Conservation (phyloP, 2,797 vertebrate species). For the Lithobates sylvaticus region DNA sequence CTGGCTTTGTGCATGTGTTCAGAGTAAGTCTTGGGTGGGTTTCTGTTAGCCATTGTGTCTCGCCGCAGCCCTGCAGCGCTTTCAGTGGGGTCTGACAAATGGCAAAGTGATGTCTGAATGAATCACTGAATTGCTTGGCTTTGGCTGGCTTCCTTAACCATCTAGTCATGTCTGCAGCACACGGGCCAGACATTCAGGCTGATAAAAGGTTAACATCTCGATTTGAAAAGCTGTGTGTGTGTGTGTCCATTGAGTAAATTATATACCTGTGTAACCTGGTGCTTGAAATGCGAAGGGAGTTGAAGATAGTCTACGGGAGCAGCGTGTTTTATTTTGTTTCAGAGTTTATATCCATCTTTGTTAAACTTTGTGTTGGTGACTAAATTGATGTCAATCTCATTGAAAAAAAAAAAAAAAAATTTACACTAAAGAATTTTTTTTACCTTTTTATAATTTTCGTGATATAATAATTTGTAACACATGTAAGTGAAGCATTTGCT, state of each 20-base stretch:
- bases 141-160: background rate
- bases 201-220: background rate
- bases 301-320: background rate
- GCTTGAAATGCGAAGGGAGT: background rate
- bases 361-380: background rate
- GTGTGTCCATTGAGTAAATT: no score
- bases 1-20: constrained; percentile 24
- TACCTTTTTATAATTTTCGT: no score
- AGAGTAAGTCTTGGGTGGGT: constrained; percentile 30
- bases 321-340: background rate
- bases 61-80: constrained; percentile 43
- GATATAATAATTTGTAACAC: no score
- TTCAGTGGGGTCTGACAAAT: constrained; percentile 37
- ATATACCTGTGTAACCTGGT: background rate
- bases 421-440: no score
- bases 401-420: no score
- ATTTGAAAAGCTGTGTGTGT: no score
- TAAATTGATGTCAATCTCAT: background rate
- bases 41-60: constrained; percentile 49
- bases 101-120: constrained; percentile 20
- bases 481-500: no score
- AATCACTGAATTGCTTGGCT: constrained; percentile 3
- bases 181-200: background rate
- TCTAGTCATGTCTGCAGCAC: background rate
- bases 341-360: background rate